A percentile compares a stretch with the other conserved stretches of the same genome.
Conservation (phyloP, 2,888 invertebrate species). For the Leptogaster cylindrica region DNA sequence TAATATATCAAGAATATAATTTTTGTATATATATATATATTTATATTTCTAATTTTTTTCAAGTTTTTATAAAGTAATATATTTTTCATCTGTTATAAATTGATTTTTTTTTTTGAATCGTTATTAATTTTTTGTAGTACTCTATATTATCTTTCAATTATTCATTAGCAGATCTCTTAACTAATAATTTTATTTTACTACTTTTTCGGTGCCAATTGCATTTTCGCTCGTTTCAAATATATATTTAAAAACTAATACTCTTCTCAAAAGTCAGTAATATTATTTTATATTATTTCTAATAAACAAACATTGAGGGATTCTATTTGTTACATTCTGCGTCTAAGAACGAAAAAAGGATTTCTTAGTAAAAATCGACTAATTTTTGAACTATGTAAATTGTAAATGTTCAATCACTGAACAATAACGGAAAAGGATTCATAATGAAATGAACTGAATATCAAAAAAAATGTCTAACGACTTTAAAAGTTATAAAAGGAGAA, state of each 20-base stretch:
- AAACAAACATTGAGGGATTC: too few relatives aligned
- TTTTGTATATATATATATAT: constrained; percentile 35
- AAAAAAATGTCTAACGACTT: too few relatives aligned
- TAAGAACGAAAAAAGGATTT: too few relatives aligned
- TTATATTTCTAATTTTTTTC: constrained; percentile 33
- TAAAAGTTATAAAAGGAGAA: too few relatives aligned
- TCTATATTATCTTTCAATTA: not conserved
- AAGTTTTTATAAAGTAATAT: constrained; percentile 41
- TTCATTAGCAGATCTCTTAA: constrained; percentile 24
- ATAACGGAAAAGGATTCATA: too few relatives aligned
- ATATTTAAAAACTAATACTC: not conserved
- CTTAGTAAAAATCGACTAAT: too few relatives aligned
- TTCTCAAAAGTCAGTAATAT: not conserved
- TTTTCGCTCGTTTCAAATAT: constrained; percentile 2
- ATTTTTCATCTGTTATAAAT: constrained; percentile 39
- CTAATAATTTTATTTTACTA: constrained; percentile 8
- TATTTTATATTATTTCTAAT: too few relatives aligned
- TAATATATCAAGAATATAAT: constrained; percentile 47
- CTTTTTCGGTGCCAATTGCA: constrained; percentile 23
- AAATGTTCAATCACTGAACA: too few relatives aligned
- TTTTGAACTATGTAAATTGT: too few relatives aligned
- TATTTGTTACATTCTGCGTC: too few relatives aligned
- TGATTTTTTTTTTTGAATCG: constrained; percentile 36
- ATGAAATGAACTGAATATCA: too few relatives aligned
- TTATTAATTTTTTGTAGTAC: constrained; percentile 16